Percentiles rank a stretch among this genome's conserved stretches.
phyloP scores from a whole-genome alignment of 2,113 vertebrate species.

The Siniperca knerii region DNA sequence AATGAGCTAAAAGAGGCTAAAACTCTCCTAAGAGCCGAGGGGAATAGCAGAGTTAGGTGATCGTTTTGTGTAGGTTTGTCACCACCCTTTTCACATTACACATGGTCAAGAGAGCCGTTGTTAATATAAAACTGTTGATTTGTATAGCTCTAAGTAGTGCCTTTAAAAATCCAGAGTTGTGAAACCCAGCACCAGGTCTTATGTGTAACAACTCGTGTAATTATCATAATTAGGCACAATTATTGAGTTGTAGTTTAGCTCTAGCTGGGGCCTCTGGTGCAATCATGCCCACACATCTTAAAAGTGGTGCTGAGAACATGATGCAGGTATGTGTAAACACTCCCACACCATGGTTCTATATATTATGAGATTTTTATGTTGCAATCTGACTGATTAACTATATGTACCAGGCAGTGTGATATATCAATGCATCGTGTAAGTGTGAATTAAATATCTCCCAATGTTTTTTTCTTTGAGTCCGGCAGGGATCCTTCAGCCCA shows the following conservation, averaged over 20 bases:
- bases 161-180: conserved; percentile 9
- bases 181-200: not conserved
- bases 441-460: conserved; percentile 21
- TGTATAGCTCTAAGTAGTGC: not conserved
- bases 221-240: conserved; percentile 21
- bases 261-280: not conserved
- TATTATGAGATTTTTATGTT: conserved; percentile 21
- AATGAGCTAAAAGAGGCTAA: not conserved
- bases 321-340: conserved; percentile 42
- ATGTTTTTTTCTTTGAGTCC: conserved; percentile 11
- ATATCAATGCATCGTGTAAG: not conserved
- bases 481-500: conserved; percentile 11
- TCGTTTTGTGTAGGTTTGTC: not conserved
- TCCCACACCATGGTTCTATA: conserved; percentile 18
- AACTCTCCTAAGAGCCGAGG: not conserved
- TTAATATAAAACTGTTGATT: not conserved
- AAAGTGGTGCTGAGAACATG: conserved; percentile 40
- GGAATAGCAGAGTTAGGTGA: not conserved
- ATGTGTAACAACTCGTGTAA: not conserved
- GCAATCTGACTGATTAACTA: conserved; percentile 20
- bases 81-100: not conserved
- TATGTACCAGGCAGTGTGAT: conserved; percentile 10
- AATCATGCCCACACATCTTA: conserved; percentile 7
- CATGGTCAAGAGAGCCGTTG: not conserved
- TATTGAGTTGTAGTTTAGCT: conserved; percentile 4